These are phyloP conservation scores for Scortum barcoo DNA, from an alignment of 2,113 vertebrate genomes.

Conservation along the genomic window DNA sequence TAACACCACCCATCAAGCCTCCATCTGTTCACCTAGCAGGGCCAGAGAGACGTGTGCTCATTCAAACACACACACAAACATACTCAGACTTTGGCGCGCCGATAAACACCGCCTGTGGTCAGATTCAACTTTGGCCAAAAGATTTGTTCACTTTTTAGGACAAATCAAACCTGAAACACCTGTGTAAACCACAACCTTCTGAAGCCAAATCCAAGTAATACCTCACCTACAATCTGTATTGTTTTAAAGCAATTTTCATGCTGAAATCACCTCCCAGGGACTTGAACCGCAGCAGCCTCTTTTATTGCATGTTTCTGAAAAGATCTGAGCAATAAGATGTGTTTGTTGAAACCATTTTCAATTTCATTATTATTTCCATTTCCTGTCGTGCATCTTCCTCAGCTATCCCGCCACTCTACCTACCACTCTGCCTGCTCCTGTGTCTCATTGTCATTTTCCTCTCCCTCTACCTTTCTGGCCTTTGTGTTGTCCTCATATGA, in stretches of 20 bases:
- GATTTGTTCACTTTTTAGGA: slow-evolving; percentile 3
- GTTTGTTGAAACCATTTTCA: slow-evolving; percentile 29
- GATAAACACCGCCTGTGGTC: neutral
- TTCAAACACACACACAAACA: neutral
- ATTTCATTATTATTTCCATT: neutral
- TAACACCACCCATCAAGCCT: slow-evolving; percentile 59
- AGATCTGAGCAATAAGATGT: slow-evolving; percentile 27
- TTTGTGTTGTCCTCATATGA: slow-evolving; percentile 36
- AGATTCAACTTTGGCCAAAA: slow-evolving; percentile 14
- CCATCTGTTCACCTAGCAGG: slow-evolving; percentile 64
- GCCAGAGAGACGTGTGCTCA: slow-evolving; percentile 19
- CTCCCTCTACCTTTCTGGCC: slow-evolving; percentile 32
- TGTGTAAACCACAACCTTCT: neutral
- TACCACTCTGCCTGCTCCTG: neutral
- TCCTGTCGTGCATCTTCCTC: slow-evolving; percentile 14
- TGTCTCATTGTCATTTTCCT: slow-evolving; percentile 9
- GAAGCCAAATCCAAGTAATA: neutral
- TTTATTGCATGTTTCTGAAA: slow-evolving; percentile 17
- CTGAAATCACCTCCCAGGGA: slow-evolving; percentile 1
- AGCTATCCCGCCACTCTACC: neutral
- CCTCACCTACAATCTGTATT: neutral
- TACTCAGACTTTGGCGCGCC: neutral
- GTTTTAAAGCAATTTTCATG: slow-evolving; percentile 8
- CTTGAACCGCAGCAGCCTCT: neutral
- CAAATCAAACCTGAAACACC: neutral